Evolutionary conservation across 2,113 vertebrate genomes (phyloP).

Genomic region (Podiceps cristatus): DNA sequence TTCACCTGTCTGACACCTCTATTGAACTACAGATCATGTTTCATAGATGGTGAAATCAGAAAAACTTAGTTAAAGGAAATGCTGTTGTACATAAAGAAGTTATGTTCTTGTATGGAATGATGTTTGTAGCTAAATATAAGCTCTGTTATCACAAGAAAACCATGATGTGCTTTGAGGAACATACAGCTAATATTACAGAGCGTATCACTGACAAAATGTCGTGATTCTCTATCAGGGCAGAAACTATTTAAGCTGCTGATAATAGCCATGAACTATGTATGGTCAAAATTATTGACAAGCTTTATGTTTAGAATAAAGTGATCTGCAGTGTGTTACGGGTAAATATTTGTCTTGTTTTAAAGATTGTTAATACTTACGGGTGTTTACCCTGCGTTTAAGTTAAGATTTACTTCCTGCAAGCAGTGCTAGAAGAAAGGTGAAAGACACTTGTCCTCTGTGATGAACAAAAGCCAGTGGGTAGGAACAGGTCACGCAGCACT

Average conservation of each 20-base stretch:
- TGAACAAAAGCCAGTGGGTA: not conserved
- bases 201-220: not conserved
- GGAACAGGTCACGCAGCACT: not conserved
- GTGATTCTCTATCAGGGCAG: not conserved
- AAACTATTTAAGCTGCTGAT: not conserved
- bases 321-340: not conserved
- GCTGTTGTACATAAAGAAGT: not conserved
- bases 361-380: not conserved
- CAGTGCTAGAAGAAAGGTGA: not conserved
- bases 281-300: not conserved
- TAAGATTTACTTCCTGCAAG: conserved; percentile 14
- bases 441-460: not conserved
- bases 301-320: not conserved
- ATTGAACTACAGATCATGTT: not conserved
- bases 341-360: conserved; percentile 52
- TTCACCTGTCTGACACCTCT: not conserved
- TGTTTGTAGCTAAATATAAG: not conserved
- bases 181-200: not conserved
- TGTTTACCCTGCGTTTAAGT: not conserved
- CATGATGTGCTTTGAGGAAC: not conserved
- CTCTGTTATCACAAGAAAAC: not conserved
- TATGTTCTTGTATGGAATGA: not conserved
- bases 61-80: not conserved
- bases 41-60: not conserved
- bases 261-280: not conserved